A percentile compares a stretch with the other conserved stretches of the same genome.
phyloP scores from a whole-genome alignment of 2,797 vertebrate genomes.

The Bufotes viridis region DNA sequence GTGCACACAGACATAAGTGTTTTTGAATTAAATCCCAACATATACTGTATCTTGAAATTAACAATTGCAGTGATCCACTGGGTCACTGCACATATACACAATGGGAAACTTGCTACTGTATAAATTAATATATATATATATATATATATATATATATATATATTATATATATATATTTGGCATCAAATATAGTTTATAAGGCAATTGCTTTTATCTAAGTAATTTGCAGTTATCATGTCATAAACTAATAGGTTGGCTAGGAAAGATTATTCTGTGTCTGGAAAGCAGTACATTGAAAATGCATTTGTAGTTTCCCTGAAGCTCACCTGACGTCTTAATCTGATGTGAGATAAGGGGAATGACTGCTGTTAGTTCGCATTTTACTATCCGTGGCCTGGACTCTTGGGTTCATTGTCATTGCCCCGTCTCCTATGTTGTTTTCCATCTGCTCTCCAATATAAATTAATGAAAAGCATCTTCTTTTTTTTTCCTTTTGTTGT shows the following conservation, averaged over 20 bases:
- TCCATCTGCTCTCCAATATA: not conserved
- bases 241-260: conserved; percentile 29
- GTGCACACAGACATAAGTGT: too few relatives aligned
- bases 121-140: too few relatives aligned
- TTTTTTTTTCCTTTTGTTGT: not conserved
- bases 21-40: too few relatives aligned
- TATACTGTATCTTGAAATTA: too few relatives aligned
- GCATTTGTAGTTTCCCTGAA: not conserved
- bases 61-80: too few relatives aligned
- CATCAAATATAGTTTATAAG: not conserved
- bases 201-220: conserved; percentile 17
- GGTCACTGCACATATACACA: too few relatives aligned
- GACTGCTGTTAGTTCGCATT: not conserved
- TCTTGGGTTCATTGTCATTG: not conserved
- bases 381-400: conserved; percentile 1
- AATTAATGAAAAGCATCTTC: not conserved
- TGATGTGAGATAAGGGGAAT: conserved; percentile 24
- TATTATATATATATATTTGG: not conserved
- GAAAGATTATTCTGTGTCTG: conserved; percentile 38
- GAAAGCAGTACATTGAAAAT: conserved; percentile 8
- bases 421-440: conserved; percentile 1
- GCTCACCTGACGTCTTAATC: conserved; percentile 26
- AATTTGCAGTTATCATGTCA: conserved; percentile 18
- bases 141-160: too few relatives aligned
- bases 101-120: too few relatives aligned